phyloP scores from a whole-genome alignment of 1,140 invertebrate genomes.

The Rhizoglyphus robini region DNA sequence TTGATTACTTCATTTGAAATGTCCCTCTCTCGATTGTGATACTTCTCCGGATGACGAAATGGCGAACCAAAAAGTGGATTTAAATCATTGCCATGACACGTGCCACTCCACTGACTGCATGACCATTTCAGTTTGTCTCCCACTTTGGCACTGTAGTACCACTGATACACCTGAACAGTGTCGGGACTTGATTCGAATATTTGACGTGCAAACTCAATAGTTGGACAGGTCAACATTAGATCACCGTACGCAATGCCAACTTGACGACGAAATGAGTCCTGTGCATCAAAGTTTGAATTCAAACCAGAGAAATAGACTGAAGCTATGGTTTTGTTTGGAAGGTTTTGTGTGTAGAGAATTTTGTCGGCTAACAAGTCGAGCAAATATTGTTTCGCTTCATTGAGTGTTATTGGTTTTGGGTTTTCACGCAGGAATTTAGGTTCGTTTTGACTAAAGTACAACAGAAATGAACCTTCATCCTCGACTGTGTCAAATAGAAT shows the following conservation, averaged over 20 bases:
- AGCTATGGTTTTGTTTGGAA: not conserved
- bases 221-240: not conserved
- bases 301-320: not conserved
- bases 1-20: no score
- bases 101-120: conserved; percentile 63
- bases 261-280: not conserved
- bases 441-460: no score
- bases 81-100: conserved; percentile 90
- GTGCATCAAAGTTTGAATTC: not conserved
- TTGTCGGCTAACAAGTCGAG: not conserved
- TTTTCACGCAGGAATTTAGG: not conserved
- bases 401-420: not conserved
- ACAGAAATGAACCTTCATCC: conserved; percentile 47
- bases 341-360: not conserved
- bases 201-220: not conserved
- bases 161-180: not conserved
- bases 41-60: conserved; percentile 58
- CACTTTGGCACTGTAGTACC: not conserved
- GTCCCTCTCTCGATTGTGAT: conserved; percentile 59
- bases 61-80: conserved; percentile 87
- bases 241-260: not conserved
- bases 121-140: not conserved
- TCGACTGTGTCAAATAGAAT: conserved; percentile 13
- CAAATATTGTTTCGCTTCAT: not conserved
- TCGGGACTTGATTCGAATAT: not conserved